phyloP scores from a whole-genome alignment of 2,888 invertebrate species.

The Bombylius discolor region DNA sequence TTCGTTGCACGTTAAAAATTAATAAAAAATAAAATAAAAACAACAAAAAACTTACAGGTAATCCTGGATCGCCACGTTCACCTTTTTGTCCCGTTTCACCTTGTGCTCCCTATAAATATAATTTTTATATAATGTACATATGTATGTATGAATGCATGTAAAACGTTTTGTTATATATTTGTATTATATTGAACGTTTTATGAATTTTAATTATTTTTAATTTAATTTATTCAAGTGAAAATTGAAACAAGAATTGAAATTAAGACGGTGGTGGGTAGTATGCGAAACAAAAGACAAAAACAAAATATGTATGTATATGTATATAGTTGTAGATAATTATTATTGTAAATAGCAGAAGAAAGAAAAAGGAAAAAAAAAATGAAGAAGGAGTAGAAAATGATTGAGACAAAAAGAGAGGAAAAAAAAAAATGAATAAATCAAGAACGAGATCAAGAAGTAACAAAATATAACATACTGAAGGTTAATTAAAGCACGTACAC shows the following conservation, averaged over 20 bases:
- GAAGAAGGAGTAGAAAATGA: background rate
- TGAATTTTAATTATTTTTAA: constrained; percentile 10
- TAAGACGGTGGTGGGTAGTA: no score
- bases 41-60: constrained; percentile 67
- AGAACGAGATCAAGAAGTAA: background rate
- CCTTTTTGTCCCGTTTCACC: constrained; percentile 87
- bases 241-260: constrained; percentile 2
- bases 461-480: background rate
- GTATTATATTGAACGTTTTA: constrained; percentile 7
- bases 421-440: no score
- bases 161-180: background rate
- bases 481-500: background rate
- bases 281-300: no score
- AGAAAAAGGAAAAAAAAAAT: background rate
- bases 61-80: constrained; percentile 83
- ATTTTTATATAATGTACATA: background rate
- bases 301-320: no score
- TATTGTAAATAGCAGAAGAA: no score
- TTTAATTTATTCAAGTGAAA: constrained; percentile 7
- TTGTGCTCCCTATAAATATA: constrained; percentile 65
- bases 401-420: background rate
- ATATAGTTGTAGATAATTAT: no score
- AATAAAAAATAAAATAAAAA: background rate
- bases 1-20: constrained; percentile 3
- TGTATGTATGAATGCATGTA: background rate